Conservation (phyloP, 2,888 invertebrate genomes). For the Papilio protenor region DNA sequence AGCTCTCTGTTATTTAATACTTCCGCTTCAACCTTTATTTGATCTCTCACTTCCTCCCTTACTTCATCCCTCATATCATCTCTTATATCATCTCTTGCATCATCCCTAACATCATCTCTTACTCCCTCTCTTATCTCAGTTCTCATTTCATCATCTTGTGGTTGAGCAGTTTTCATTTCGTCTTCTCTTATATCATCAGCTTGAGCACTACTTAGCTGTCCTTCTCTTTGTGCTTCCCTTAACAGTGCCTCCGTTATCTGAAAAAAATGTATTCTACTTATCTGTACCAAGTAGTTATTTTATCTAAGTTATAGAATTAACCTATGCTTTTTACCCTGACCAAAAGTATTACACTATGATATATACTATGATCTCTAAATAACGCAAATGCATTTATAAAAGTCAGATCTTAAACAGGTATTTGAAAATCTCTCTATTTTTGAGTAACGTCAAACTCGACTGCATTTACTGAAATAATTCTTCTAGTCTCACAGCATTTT, state of each 20-base stretch:
- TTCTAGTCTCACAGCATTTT: too few species aligned
- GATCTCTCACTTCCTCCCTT: not conserved
- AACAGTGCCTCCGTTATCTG: conserved; percentile 38
- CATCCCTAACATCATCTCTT: conserved; percentile 9
- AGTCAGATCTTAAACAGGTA: too few species aligned
- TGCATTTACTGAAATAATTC: too few species aligned
- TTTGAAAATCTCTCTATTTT: too few species aligned
- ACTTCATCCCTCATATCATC: not conserved
- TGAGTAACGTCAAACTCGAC: too few species aligned
- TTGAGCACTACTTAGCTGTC: conserved; percentile 4
- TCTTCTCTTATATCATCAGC: conserved; percentile 33
- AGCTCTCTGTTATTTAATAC: not conserved
- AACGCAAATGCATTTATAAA: too few species aligned
- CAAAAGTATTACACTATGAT: too few species aligned
- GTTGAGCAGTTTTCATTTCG: conserved; percentile 23
- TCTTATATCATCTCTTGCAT: not conserved
- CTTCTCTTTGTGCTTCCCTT: conserved; percentile 39
- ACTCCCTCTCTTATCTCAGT: conserved; percentile 13
- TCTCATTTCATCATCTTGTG: conserved; percentile 22
- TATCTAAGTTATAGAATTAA: too few species aligned
- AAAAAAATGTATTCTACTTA: not conserved
- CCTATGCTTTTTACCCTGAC: not conserved
- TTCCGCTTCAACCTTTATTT: not conserved
- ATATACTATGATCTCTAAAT: too few species aligned
- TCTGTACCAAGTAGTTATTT: not conserved